Conservation (phyloP, 2,113 vertebrate species). For the Stomatorhinus ivindoensis region DNA sequence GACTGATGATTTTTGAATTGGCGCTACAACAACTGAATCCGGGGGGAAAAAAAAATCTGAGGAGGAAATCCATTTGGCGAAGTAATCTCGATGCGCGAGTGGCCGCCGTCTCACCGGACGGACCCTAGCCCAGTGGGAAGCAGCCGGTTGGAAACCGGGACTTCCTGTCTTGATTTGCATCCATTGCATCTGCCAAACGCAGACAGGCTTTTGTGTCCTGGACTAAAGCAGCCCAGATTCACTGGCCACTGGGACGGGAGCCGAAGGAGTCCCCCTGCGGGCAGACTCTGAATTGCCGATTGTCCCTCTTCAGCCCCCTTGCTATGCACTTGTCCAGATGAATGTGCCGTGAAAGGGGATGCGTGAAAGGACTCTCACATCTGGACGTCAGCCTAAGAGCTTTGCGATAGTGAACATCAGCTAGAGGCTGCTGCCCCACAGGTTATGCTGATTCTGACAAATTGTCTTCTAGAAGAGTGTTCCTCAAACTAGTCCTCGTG, state of each 20-base stretch:
- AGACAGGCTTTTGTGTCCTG: background rate
- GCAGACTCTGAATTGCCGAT: conserved; percentile 38
- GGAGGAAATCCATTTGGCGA: background rate
- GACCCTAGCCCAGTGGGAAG: background rate
- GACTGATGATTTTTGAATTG: background rate
- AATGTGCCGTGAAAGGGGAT: background rate
- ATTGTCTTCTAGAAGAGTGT: background rate
- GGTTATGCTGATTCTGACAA: background rate
- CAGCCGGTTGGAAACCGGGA: background rate
- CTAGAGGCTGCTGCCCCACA: background rate
- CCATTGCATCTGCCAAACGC: background rate
- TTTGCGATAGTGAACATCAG: background rate
- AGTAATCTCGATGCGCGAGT: background rate
- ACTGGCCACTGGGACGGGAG: background rate
- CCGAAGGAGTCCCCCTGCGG: background rate
- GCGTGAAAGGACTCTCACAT: background rate
- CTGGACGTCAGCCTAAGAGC: background rate
- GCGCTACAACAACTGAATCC: background rate
- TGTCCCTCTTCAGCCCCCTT: background rate
- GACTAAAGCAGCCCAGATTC: background rate
- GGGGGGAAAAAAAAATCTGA: background rate
- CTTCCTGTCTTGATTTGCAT: background rate
- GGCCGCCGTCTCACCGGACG: background rate
- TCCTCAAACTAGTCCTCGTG: background rate
- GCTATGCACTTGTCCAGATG: background rate